Base-by-base conservation (phyloP, 2,888 invertebrate genomes). In the Drosophila heteroneura region DNA sequence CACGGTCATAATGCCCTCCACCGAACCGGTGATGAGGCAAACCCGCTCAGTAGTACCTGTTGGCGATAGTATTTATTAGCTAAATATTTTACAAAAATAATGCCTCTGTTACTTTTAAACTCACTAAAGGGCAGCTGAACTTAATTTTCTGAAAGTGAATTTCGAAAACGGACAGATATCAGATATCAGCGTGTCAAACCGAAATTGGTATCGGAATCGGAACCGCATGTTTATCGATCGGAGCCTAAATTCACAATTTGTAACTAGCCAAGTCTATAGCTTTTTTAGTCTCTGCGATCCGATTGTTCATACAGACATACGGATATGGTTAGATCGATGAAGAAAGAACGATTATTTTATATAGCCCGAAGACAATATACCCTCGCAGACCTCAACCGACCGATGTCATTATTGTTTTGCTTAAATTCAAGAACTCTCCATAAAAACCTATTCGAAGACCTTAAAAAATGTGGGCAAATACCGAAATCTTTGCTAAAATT, bases 41-140 rank as follows among this genome's bases (percentile, higher is more conserved):
- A 99, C 98, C 80, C 98, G 96, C 94, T 98, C 98, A 79, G 97
- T 97, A 85, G 98, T 99, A 91, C 98, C 98, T 98, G 14, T 1
- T 3, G 12, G 1, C 22, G 2, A 35, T 9, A 0, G 4, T 10
- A 10, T 37, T 1, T 0, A 35, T 10, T 12, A 37, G 26, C 1
- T 16, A 1, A 54, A 9, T 16, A 22, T 22, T 54, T 33, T 22
- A 26, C 54, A 54, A 35, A 26, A 3, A 32, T 5, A 7, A 37
- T 14, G 10, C 6, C 7, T 47, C 28, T 5, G 1, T 28, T 28
- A 0, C 0, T 19, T 51, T 5, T 2, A 4, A 26, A 28, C 0
- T 16, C 16, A 26, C 16, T 16, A 16, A 49, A 49, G 9, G 14
- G 1, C 22, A 44, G 10, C n/a, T 19, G 41, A 1, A 41, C 10